Percentiles rank a stretch among this genome's conserved stretches.
Conservation (phyloP, 2,113 vertebrate species). For the Corydoras sp. region DNA sequence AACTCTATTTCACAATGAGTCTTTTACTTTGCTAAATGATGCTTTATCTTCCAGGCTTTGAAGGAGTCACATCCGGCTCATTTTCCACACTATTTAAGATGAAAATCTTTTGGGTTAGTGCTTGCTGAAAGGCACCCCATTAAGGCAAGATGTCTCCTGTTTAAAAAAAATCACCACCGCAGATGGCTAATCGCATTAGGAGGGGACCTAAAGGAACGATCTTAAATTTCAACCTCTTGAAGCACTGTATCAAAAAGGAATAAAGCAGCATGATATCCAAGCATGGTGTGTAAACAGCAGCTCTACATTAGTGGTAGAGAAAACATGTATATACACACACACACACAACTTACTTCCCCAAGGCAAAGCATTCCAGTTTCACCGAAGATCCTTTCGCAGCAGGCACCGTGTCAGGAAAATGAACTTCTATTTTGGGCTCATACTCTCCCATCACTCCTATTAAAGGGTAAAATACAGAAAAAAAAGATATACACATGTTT, state of each 20-base stretch:
- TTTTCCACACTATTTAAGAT: slow-evolving; percentile 35
- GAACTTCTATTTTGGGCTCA: slow-evolving; percentile 97
- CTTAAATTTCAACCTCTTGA: slow-evolving; percentile 23
- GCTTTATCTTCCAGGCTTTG: slow-evolving; percentile 12
- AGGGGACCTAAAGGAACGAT: slow-evolving; percentile 32
- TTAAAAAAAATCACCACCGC: slow-evolving; percentile 18
- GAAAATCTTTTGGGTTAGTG: slow-evolving; percentile 31
- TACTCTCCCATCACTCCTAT: slow-evolving; percentile 95
- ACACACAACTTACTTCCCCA: slow-evolving; percentile 88
- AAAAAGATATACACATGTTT: slow-evolving; percentile 37
- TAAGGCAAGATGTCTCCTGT: slow-evolving; percentile 19
- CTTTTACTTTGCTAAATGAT: slow-evolving; percentile 25
- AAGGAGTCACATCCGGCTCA: slow-evolving; percentile 21
- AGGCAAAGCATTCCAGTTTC: slow-evolving; percentile 88
- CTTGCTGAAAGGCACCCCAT: slow-evolving; percentile 27
- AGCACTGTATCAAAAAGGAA: slow-evolving; percentile 21
- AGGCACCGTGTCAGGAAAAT: slow-evolving; percentile 85
- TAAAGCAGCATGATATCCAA: slow-evolving; percentile 13
- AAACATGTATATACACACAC: slow-evolving; percentile 5
- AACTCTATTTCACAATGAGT: slow-evolving; percentile 28
- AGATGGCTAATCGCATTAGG: slow-evolving; percentile 32
- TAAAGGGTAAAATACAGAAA: slow-evolving; percentile 49
- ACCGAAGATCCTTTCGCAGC: slow-evolving; percentile 86
- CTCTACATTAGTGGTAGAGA: slow-evolving; percentile 18
- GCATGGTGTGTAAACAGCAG: slow-evolving; percentile 11